Percentiles rank a stretch among this genome's conserved stretches.
Evolutionary conservation across 2,888 invertebrate species (phyloP).

Genomic region (Boloria euphrosyne): DNA sequence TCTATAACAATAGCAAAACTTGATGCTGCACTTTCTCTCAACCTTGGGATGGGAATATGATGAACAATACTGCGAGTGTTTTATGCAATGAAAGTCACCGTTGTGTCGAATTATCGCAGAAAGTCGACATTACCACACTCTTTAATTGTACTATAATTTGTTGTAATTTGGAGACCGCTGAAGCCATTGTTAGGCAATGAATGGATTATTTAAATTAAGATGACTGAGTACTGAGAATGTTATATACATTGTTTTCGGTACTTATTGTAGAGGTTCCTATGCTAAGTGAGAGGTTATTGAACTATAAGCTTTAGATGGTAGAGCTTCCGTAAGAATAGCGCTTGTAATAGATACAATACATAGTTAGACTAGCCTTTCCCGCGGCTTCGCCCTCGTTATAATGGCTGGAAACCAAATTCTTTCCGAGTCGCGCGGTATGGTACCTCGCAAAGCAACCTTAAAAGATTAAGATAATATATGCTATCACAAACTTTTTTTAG

Average conservation of each 20-base stretch:
- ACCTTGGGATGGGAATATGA: conserved; percentile 51
- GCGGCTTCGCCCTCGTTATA: too few species aligned
- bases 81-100: conserved; percentile 74
- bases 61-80: conserved; percentile 61
- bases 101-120: conserved; percentile 43
- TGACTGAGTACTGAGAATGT: background rate
- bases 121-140: conserved; percentile 40
- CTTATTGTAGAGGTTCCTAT: too few species aligned
- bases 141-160: conserved; percentile 32
- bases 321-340: too few species aligned
- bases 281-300: too few species aligned
- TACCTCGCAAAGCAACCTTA: too few species aligned
- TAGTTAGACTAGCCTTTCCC: too few species aligned
- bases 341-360: too few species aligned
- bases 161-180: conserved; percentile 9
- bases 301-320: too few species aligned
- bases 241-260: background rate
- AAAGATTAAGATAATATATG: too few species aligned
- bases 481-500: too few species aligned
- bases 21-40: conserved; percentile 46
- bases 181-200: conserved; percentile 10
- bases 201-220: conserved; percentile 9
- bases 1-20: conserved; percentile 41
- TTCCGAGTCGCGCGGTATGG: too few species aligned
- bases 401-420: too few species aligned